These are phyloP conservation scores for Lateolabrax maculatus DNA, from an alignment of 2,797 vertebrate genomes.

Conservation along the genomic window DNA sequence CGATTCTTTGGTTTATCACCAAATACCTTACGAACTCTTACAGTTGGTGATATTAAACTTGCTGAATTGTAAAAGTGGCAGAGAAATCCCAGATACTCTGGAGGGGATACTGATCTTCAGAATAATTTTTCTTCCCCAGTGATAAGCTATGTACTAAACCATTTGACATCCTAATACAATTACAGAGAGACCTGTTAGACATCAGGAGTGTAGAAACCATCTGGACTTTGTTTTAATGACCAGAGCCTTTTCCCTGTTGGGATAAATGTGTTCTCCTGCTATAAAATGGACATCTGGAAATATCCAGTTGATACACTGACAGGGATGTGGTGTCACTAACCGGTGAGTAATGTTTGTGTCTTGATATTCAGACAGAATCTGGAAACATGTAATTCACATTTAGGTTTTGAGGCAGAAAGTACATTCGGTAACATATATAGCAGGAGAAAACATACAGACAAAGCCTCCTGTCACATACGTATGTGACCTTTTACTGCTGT, in stretches of 20 bases:
- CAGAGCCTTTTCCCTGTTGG: conserved; percentile 9
- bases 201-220: conserved; percentile 31
- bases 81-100: neutral
- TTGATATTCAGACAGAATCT: conserved; percentile 25
- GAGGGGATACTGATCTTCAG: neutral
- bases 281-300: conserved; percentile 34
- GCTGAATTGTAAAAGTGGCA: neutral
- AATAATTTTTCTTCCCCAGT: neutral
- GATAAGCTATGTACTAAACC: conserved; percentile 15
- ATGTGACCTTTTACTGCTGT: neutral
- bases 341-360: conserved; percentile 36
- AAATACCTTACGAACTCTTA: neutral
- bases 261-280: conserved; percentile 36
- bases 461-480: conserved; percentile 24
- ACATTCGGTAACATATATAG: conserved; percentile 9
- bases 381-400: too few species aligned
- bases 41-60: neutral
- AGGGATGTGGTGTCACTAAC: conserved; percentile 17
- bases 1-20: neutral
- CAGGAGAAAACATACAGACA: conserved; percentile 8
- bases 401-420: neutral
- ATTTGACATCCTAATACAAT: conserved; percentile 53
- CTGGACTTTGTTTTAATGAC: conserved; percentile 57
- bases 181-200: conserved; percentile 35
- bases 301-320: conserved; percentile 40